phyloP scores from a whole-genome alignment of 2,113 vertebrate genomes.

The Balaeniceps rex region DNA sequence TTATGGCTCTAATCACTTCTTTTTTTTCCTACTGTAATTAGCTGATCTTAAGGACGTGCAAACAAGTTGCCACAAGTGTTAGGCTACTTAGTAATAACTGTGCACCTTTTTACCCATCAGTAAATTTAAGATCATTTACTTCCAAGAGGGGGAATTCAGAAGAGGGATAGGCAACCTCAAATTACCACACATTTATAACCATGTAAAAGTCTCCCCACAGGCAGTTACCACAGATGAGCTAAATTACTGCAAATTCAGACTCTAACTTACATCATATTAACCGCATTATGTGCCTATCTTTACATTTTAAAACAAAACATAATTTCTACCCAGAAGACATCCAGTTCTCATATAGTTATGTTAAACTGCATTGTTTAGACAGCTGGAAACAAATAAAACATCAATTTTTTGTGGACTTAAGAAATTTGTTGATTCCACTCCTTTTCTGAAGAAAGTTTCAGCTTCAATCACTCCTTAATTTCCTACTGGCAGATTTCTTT shows the following conservation, averaged over 20 bases:
- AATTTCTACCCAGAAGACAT: constrained; percentile 2
- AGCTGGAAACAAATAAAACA: not conserved
- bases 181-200: constrained; percentile 58
- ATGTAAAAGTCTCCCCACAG: constrained; percentile 54
- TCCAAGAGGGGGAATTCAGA: constrained; percentile 63
- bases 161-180: constrained; percentile 66
- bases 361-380: not conserved
- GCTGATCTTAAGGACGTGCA: not conserved
- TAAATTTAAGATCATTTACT: constrained; percentile 54
- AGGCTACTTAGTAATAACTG: constrained; percentile 46
- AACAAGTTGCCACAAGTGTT: constrained; percentile 55
- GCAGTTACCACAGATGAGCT: constrained; percentile 56
- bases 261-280: constrained; percentile 46
- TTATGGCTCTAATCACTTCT: constrained; percentile 3
- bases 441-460: not conserved
- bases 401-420: not conserved
- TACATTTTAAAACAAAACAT: constrained; percentile 7
- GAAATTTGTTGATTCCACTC: not conserved
- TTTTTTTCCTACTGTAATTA: not conserved
- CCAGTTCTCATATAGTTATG: not conserved
- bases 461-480: not conserved
- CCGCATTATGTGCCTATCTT: not conserved
- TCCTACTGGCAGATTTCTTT: not conserved
- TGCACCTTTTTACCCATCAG: constrained; percentile 30
- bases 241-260: constrained; percentile 49